Conservation (phyloP, 2,888 invertebrate species). For the Tanytarsus gracilentus region DNA sequence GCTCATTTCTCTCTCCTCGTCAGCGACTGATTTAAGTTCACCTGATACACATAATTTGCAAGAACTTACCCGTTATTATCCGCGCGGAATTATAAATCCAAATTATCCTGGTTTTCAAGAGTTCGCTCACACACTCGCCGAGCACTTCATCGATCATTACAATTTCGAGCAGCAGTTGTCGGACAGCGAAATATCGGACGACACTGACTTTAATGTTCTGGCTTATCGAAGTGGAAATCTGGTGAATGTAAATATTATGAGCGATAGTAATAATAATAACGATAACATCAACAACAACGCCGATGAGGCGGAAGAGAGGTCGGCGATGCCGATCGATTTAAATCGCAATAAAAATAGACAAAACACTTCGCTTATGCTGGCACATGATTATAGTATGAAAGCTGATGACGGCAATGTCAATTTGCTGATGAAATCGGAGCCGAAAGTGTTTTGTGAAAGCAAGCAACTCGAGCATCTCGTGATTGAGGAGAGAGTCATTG, state of each 20-base stretch:
- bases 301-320: background rate
- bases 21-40: constrained; percentile 33
- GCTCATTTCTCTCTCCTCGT: constrained; percentile 31
- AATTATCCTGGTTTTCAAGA: constrained; percentile 80
- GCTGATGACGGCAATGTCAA: constrained; percentile 27
- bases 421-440: constrained; percentile 29
- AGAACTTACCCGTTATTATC: constrained; percentile 38
- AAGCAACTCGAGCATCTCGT: constrained; percentile 16
- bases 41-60: constrained; percentile 34
- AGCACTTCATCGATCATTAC: constrained; percentile 38
- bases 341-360: constrained; percentile 23
- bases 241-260: constrained; percentile 8
- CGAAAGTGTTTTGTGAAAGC: constrained; percentile 30
- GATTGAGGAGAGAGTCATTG: background rate
- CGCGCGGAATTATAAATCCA: constrained; percentile 69
- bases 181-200: constrained; percentile 39
- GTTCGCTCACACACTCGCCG: constrained; percentile 59
- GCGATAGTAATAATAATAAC: constrained; percentile 17
- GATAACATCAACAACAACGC: background rate
- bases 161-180: constrained; percentile 40
- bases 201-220: constrained; percentile 19
- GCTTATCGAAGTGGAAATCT: constrained; percentile 16
- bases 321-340: constrained; percentile 13
- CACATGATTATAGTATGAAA: background rate
- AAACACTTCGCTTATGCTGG: background rate